Percentiles rank a stretch among this genome's conserved stretches.
Evolutionary conservation across 2,888 invertebrate species (phyloP).

Genomic region (Cheilosia variabilis): DNA sequence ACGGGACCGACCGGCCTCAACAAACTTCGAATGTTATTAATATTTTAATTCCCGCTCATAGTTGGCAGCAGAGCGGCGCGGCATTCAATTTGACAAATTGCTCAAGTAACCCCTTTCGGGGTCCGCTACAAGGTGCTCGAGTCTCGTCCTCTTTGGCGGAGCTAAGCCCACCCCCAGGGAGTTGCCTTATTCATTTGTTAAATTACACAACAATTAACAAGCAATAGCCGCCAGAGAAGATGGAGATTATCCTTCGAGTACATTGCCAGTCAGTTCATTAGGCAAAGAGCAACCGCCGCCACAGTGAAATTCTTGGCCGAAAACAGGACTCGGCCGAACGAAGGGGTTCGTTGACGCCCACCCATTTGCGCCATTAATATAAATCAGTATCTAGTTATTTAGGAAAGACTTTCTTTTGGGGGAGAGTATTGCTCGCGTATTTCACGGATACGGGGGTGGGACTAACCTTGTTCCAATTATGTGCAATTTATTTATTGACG

Average conservation of each 20-base stretch:
- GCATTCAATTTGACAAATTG: conserved; percentile 74
- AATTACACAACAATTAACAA: conserved; percentile 74
- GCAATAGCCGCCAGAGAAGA: conserved; percentile 60
- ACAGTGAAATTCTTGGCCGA: conserved; percentile 10
- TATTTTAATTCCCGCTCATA: conserved; percentile 73
- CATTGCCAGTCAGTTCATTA: conserved; percentile 70
- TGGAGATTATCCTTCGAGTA: conserved; percentile 66
- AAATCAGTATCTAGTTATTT: conserved; percentile 72
- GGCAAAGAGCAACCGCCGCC: conserved; percentile 37
- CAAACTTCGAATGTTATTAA: conserved; percentile 64
- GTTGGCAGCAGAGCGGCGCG: conserved; percentile 41
- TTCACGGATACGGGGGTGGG: not conserved
- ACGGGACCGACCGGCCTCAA: not conserved
- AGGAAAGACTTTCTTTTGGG: conserved; percentile 15
- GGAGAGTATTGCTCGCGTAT: not conserved
- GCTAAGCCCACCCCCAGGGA: conserved; percentile 38
- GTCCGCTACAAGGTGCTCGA: not conserved
- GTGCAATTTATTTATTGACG: conserved; percentile 74
- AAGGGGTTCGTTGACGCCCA: conserved; percentile 32
- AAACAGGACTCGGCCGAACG: not conserved
- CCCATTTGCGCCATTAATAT: conserved; percentile 58
- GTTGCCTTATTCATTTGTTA: conserved; percentile 63
- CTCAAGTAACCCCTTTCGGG: conserved; percentile 40
- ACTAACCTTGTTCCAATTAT: conserved; percentile 69
- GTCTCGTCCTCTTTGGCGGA: conserved; percentile 5